Base-by-base conservation (phyloP, 1,140 invertebrate species). In the Tetramorium simillimum region DNA sequence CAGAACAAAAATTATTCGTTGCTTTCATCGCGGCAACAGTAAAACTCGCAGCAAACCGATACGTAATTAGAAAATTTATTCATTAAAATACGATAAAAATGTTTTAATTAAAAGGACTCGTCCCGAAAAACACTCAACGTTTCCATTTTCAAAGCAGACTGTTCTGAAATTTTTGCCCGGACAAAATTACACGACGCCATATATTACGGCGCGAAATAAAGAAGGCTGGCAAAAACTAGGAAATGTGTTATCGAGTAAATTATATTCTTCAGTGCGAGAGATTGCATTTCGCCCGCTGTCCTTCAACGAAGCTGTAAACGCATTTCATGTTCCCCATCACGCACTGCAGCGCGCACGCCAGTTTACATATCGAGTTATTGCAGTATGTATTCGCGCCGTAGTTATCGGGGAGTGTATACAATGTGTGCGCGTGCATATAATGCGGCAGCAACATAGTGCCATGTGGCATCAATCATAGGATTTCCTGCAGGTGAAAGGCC, bases 301-400 rank as follows among this genome's bases (percentile, higher is more conserved):
- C 78, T 58, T 80, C 67, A 16, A n/a, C 53, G 62, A 56, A 28
- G 60, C 16, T 67, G 60, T 75, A 78, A 87, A 80, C 28, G 49
- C 46, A 40, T 86, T 86, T 81, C 62, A 67, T 62, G 24, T 51
- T 10, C 75, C 16, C 46, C 49, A 49, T 53, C 51, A 56, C 58
- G 37, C 37, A 33, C 24, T 28, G 75, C 49, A 46, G 62, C 63
- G 56, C 53, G 46, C 24, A 70, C 6, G 18, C 12, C 62, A 21
- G 84, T 89, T 89, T 86, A 86, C 84, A 82, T 90, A 90, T 89
- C 88, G 70, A 77, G 84, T 90, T 90, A 86, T 89, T 86, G 72
- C 84, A 89, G 75, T 33, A 24, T 56, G 85, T 70, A 85, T 85
- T 87, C 85, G 46, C 73, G 53, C 7, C 60, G 16, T 81, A 90